Conservation (phyloP, 1,140 invertebrate species). For the Phenacoccus solenopsis region DNA sequence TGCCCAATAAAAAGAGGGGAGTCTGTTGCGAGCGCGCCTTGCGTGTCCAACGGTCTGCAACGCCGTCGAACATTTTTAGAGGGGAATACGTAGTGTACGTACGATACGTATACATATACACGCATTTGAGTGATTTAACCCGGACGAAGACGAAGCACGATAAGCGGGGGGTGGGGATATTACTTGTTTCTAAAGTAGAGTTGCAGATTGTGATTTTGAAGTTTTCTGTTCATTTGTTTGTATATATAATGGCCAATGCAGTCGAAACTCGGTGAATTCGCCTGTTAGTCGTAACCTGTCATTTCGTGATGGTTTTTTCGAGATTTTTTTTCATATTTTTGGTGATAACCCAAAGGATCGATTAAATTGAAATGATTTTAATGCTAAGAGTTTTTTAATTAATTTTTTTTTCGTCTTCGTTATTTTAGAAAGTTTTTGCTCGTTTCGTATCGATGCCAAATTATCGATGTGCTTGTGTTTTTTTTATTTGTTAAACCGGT, state of each 20-base stretch:
- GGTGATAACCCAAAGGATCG: background rate
- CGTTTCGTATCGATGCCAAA: background rate
- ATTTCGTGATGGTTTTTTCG: too few relatives aligned
- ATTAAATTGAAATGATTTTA: background rate
- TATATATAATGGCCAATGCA: constrained; percentile 2
- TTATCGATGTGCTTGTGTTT: background rate
- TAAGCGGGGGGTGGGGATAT: background rate
- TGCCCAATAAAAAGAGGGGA: background rate
- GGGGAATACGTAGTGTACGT: too few relatives aligned
- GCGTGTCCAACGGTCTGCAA: background rate
- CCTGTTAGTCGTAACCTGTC: background rate
- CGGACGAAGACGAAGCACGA: background rate
- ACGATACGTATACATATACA: too few relatives aligned
- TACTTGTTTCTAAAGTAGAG: constrained; percentile 2
- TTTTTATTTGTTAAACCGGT: too few relatives aligned
- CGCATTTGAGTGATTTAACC: constrained; percentile 1
- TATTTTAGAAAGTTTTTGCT: too few relatives aligned
- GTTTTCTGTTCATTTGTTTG: constrained; percentile 2
- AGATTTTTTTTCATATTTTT: background rate
- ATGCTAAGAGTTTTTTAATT: too few relatives aligned
- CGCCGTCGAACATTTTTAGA: background rate
- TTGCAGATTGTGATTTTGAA: constrained; percentile 2
- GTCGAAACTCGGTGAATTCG: background rate
- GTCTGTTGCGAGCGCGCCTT: background rate
- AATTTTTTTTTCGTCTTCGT: too few relatives aligned